phyloP scores from a whole-genome alignment of 2,888 invertebrate genomes.

The Callosobruchus maculatus region DNA sequence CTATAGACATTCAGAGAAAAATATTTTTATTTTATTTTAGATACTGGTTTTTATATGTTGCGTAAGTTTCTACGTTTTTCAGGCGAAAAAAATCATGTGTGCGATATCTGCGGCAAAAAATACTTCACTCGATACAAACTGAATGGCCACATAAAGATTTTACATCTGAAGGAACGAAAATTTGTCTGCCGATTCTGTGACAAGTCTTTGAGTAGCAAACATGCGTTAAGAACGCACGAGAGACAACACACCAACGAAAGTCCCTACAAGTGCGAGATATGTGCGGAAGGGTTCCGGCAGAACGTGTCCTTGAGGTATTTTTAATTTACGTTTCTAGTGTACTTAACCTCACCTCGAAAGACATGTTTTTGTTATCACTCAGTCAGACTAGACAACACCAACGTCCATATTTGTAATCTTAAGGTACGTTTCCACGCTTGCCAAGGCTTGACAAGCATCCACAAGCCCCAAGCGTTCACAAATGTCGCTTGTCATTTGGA shows the following conservation, averaged over 20 bases:
- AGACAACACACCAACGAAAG: slow-evolving; percentile 37
- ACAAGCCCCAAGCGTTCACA: too few relatives aligned
- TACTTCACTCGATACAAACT: slow-evolving; percentile 28
- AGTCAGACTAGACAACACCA: too few relatives aligned
- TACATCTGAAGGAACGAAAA: slow-evolving; percentile 35
- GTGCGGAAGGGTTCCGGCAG: slow-evolving; percentile 36
- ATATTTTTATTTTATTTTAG: too few relatives aligned
- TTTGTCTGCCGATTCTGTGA: slow-evolving; percentile 34
- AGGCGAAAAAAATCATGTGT: slow-evolving; percentile 31
- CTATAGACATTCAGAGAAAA: too few relatives aligned
- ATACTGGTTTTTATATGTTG: neutral
- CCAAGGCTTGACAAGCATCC: too few relatives aligned
- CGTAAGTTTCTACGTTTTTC: neutral
- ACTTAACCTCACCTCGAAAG: too few relatives aligned
- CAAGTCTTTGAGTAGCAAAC: slow-evolving; percentile 34
- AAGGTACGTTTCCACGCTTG: too few relatives aligned
- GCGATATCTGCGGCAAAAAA: slow-evolving; percentile 30
- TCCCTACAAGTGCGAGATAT: slow-evolving; percentile 34
- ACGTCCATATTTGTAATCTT: too few relatives aligned
- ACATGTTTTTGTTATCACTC: too few relatives aligned
- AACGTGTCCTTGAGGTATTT: slow-evolving; percentile 33
- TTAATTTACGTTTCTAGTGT: too few relatives aligned
- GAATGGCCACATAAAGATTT: slow-evolving; percentile 35
- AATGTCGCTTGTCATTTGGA: too few relatives aligned
- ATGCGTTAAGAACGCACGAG: slow-evolving; percentile 34